Base-by-base conservation (phyloP, 2,113 vertebrate genomes). In the Strix uralensis region DNA sequence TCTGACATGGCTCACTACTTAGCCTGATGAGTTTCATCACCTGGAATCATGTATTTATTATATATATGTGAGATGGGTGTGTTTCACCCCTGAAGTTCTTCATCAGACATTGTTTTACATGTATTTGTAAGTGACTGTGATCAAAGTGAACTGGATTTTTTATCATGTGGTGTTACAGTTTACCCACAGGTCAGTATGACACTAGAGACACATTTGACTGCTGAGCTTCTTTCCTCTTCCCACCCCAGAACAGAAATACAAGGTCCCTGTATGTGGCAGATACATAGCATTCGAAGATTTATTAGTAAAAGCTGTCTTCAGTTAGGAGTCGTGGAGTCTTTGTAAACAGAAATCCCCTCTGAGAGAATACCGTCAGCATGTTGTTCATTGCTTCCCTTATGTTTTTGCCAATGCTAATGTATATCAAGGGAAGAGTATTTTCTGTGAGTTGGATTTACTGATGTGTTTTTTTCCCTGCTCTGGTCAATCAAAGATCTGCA, bases 11-110 rank as follows among this genome's bases (percentile, higher is more conserved):
- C 36, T 89, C 9, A 16, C 32, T 27, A 18, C 36, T 27, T 59
- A 51, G 26, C 20, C 32, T 78, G 15, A 5, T 2, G 1, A 71
- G 13, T 66, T 89, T 63, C 3, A 1, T 80, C 47, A 29, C 46
- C 38, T 58, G 12, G 55, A 62, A 12, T 44, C n/a, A 15, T 19
- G 13, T 26, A 12, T 61, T 36, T 81, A 14, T 40, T 77, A 20
- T 74, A 46, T 79, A 14, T 70, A 11, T 29, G 19, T 1, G 6
- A 83, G 15, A 30, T 8, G 1, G 3, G 8, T 1, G 4, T 73
- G 46, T 32, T 42, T 4, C 1, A 1, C 5, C 4, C 5, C 5
- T 0, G 1, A n/a, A 55, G 29, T 63, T 90, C 23, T 82, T 81
- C 2, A n/a, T 29, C 2, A 18, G 11, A 4, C 2, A 2, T 49